These are phyloP conservation scores for Amniataba percoides DNA, from an alignment of 2,797 vertebrate genomes.

Conservation along the genomic window DNA sequence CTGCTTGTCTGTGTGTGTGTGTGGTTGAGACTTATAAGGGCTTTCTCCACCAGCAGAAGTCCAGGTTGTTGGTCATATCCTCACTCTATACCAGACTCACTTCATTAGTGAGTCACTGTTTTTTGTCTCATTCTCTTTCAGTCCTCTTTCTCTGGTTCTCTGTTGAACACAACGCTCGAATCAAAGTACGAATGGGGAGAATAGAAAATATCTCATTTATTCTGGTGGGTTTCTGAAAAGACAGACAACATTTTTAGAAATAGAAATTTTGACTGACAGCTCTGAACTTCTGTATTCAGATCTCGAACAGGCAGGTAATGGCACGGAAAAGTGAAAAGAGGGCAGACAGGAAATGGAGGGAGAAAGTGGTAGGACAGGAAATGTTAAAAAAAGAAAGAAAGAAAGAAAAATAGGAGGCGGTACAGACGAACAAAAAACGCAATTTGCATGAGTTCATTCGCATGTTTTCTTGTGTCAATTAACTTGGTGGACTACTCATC, in stretches of 20 bases:
- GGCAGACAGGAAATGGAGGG: constrained; percentile 31
- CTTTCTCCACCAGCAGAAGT: constrained; percentile 24
- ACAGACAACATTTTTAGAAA: constrained; percentile 70
- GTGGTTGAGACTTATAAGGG: background rate
- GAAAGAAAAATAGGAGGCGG: background rate
- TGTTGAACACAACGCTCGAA: constrained; percentile 52
- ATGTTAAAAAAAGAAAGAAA: background rate
- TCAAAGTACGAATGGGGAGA: constrained; percentile 57
- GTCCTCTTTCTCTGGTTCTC: constrained; percentile 42
- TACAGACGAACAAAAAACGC: constrained; percentile 28
- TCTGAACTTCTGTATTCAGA: constrained; percentile 60
- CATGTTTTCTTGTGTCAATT: constrained; percentile 24
- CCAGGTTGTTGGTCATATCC: constrained; percentile 49
- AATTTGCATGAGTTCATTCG: constrained; percentile 27
- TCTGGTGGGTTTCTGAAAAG: constrained; percentile 59
- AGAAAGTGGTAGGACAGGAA: constrained; percentile 30
- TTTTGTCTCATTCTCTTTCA: constrained; percentile 26
- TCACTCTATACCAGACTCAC: constrained; percentile 46
- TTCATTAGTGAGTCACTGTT: constrained; percentile 51
- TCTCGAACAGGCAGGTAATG: constrained; percentile 54
- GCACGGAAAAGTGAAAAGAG: constrained; percentile 38
- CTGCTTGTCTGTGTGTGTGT: background rate
- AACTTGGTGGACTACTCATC: constrained; percentile 18
- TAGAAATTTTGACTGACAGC: constrained; percentile 72
- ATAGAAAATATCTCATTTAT: constrained; percentile 68